A percentile compares a stretch with the other conserved stretches of the same genome.
phyloP scores from a whole-genome alignment of 2,888 invertebrate genomes.

The Liodrosophila aerea region DNA sequence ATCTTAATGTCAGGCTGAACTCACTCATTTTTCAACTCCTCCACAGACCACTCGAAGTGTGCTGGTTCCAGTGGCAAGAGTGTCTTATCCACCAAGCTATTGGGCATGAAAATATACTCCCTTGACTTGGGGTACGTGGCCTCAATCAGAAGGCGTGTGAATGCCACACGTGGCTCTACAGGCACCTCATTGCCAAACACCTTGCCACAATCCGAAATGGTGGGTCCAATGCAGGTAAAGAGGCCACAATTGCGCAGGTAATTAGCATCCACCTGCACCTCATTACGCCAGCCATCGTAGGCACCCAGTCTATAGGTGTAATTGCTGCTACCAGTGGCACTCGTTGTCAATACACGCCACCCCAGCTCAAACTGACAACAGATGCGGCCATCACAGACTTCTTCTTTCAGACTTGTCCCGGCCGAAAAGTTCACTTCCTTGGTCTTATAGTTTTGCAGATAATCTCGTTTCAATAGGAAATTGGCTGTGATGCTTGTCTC shows the following conservation, averaged over 20 bases:
- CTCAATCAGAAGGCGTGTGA: constrained; percentile 61
- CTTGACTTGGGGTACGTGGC: constrained; percentile 56
- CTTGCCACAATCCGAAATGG: constrained; percentile 68
- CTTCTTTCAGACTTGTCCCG: neutral
- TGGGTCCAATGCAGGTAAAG: constrained; percentile 81
- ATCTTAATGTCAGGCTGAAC: neutral
- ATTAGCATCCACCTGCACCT: constrained; percentile 76
- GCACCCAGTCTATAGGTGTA: constrained; percentile 83
- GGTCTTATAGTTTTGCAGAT: constrained; percentile 56
- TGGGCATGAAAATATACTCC: constrained; percentile 68
- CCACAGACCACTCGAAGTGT: constrained; percentile 64
- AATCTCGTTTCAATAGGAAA: constrained; percentile 68
- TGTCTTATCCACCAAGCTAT: constrained; percentile 53
- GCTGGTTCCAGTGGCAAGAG: constrained; percentile 69
- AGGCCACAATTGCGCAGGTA: constrained; percentile 83
- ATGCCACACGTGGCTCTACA: constrained; percentile 39
- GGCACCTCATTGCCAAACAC: constrained; percentile 31
- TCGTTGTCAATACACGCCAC: constrained; percentile 26
- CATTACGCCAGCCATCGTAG: constrained; percentile 82
- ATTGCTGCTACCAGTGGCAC: neutral
- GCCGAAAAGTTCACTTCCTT: neutral
- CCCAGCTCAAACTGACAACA: constrained; percentile 74
- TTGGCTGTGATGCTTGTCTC: neutral
- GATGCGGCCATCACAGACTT: constrained; percentile 51
- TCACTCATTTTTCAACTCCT: constrained; percentile 30